phyloP scores from a whole-genome alignment of 2,113 vertebrate species.

The Macquaria ambigua region DNA sequence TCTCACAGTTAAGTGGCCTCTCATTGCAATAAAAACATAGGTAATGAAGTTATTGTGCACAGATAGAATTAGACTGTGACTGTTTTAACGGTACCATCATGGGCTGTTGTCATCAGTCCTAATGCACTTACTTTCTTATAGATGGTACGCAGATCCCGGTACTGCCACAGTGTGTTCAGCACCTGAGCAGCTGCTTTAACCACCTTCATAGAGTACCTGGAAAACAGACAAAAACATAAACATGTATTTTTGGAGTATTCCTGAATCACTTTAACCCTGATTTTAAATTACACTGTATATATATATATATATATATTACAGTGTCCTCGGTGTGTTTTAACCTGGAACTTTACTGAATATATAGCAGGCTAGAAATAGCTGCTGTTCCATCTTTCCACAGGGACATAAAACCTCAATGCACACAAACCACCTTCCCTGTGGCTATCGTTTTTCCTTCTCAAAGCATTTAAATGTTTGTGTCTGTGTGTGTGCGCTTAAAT shows the following conservation, averaged over 20 bases:
- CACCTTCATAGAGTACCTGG: constrained; percentile 96
- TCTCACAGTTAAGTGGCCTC: neutral
- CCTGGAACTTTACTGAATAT: constrained; percentile 58
- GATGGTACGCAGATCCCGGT: constrained; percentile 96
- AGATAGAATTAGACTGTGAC: neutral
- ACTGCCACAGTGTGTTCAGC: constrained; percentile 97
- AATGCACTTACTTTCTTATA: constrained; percentile 93
- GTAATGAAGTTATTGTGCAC: neutral
- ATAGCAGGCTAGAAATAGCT: constrained; percentile 70
- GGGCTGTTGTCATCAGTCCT: neutral
- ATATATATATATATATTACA: constrained; percentile 12
- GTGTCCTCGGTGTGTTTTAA: constrained; percentile 48
- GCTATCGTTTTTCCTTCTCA: constrained; percentile 34
- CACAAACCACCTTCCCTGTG: constrained; percentile 64
- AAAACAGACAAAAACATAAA: constrained; percentile 37
- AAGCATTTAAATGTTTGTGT: constrained; percentile 25
- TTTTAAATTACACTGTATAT: constrained; percentile 14
- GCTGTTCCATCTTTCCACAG: constrained; percentile 58
- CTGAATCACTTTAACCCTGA: neutral
- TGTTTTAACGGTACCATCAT: neutral
- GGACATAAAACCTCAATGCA: constrained; percentile 57
- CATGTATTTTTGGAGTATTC: constrained; percentile 7
- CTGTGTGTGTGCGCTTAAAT: no score
- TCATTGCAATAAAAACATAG: neutral
- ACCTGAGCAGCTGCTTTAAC: constrained; percentile 98